Conservation (phyloP, 2,113 vertebrate genomes). For the Notechis scutatus region DNA sequence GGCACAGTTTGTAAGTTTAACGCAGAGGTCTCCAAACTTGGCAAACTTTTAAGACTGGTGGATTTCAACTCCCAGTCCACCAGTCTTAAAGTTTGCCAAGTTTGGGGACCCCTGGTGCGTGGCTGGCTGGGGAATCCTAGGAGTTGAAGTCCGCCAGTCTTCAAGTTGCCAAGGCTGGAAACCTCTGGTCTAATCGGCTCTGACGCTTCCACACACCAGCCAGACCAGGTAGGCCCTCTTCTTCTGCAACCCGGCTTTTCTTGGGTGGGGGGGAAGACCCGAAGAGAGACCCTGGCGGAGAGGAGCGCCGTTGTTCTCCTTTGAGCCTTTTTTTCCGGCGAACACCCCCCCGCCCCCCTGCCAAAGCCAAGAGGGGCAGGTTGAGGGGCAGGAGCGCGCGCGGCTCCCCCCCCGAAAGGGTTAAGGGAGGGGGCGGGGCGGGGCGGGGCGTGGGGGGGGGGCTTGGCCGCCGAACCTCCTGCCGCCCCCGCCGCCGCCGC, state of each 20-base stretch:
- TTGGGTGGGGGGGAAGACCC: neutral
- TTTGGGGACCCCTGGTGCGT: too few species aligned
- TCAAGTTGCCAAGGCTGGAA: neutral
- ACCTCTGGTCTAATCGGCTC: neutral
- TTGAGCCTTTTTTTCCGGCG: neutral
- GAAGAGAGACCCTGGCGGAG: neutral
- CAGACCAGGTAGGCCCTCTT: neutral
- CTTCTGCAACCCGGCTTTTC: neutral
- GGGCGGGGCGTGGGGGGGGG: neutral
- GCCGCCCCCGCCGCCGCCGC: too few species aligned
- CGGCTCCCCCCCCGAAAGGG: neutral
- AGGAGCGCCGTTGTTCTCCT: neutral
- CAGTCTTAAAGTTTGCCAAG: neutral
- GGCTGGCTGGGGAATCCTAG: too few species aligned
- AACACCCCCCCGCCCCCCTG: neutral
- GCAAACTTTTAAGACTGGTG: too few species aligned
- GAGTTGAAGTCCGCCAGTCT: neutral
- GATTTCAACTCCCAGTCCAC: too few species aligned
- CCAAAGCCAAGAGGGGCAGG: neutral
- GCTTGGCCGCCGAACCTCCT: neutral
- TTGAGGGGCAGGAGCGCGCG: slow-evolving; percentile 15
- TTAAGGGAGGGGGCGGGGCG: neutral
- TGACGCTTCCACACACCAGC: neutral
- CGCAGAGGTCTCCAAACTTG: too few species aligned
- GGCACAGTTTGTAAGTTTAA: neutral